Evolutionary conservation across 2,888 invertebrate species (phyloP), one percentile per base, ranked within the genome.

Genomic region (Apocheima hispidaria): DNA sequence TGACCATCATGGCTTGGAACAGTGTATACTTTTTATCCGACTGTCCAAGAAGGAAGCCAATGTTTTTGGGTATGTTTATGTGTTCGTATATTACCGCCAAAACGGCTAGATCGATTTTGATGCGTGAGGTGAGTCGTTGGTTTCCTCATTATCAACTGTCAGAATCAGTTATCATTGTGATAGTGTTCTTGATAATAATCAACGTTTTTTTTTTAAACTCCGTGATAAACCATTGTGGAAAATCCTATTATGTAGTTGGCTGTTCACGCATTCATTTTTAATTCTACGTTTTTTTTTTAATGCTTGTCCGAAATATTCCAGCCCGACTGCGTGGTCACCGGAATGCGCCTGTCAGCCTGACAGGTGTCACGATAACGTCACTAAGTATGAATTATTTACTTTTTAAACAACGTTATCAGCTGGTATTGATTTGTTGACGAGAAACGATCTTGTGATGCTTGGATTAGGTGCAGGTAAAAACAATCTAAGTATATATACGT

Each of bases 371-470:
- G 85, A 86, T 87, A 86, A 81, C 67, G 86, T 86, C 84, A 81
- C 70, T 86, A 83, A 84, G 77, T 78, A 80, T 85, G 87, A 88
- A 87, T 88, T 88, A 88, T 88, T 88, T 87, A 79, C 86, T 84
- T 88, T 87, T 88, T 87, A 86, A 68, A 54, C 64, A 53, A 50
- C 53, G 58, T 58, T 60, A 65, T 59, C 59, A 12, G n/a, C n/a
- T 4, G 10, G 21, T 51, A 56, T 48, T 61, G 63, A 68, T 68
- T 66, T 68, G 61, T 65, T 60, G 60, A 58, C 52, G 41, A 28
- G 10, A 28, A 18, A 43, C 38, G 23, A 51, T 56, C 56, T 46
- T 41, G 40, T 26, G 41, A 55, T 41, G 28, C 14, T 14, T 43
- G 9, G 20, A 20, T 21, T 20, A 41, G 9, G 16, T 38, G 1